A percentile compares a stretch with the other conserved stretches of the same genome.
These are phyloP conservation scores for Falco naumanni DNA, from an alignment of 2,797 vertebrate genomes.

Conservation along the genomic window DNA sequence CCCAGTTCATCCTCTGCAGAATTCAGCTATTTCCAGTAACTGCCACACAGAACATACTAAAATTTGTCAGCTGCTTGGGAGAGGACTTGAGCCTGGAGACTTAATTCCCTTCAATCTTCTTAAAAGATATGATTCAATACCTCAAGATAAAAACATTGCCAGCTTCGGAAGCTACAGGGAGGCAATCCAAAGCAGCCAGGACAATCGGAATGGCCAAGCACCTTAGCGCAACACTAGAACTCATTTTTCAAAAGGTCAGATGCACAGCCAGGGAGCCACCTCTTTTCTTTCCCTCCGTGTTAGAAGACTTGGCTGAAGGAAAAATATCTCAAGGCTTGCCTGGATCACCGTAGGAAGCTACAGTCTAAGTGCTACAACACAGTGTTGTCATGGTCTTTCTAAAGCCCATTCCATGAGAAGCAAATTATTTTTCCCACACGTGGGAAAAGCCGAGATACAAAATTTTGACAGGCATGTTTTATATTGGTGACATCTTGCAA, in stretches of 20 bases:
- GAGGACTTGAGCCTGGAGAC: neutral
- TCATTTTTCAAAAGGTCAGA: neutral
- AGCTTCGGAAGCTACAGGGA: neutral
- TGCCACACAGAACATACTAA: neutral
- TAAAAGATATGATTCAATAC: neutral
- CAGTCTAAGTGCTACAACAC: neutral
- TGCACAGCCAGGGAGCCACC: neutral
- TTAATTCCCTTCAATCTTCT: constrained; percentile 48
- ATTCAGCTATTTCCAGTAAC: constrained; percentile 49
- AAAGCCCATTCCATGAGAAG: neutral
- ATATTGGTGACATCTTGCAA: neutral
- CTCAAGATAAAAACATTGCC: neutral
- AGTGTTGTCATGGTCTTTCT: neutral
- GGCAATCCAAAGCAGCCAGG: neutral
- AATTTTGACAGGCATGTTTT: neutral
- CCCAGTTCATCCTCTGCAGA: constrained; percentile 16
- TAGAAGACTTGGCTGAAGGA: neutral
- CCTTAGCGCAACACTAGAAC: neutral
- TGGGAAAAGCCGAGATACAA: neutral
- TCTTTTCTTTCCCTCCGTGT: neutral
- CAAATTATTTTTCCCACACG: rapidly evolving
- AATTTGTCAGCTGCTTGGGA: constrained; percentile 15
- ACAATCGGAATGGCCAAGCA: neutral
- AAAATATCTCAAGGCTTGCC: neutral
- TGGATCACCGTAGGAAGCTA: neutral